These are phyloP conservation scores for Halictus quadricinctus DNA, from an alignment of 2,888 invertebrate species.

Conservation along the genomic window DNA sequence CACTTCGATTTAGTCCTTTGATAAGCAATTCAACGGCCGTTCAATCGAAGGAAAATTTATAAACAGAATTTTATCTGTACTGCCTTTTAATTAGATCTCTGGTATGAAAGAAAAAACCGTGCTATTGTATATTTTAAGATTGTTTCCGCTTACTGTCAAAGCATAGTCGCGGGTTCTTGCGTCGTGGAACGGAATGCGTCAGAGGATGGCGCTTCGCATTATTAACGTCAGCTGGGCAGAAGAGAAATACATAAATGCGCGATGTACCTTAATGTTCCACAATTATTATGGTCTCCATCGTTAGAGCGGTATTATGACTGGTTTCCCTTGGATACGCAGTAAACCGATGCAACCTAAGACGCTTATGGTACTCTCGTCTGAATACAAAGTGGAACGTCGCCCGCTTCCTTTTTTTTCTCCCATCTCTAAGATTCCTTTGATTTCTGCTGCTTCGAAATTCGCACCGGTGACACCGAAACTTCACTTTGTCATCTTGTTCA, in stretches of 20 bases:
- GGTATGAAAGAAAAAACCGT: neutral
- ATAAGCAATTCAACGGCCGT: neutral
- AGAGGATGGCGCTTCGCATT: constrained; percentile 17
- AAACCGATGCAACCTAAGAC: constrained; percentile 27
- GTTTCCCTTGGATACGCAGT: constrained; percentile 20
- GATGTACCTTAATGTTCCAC: constrained; percentile 24
- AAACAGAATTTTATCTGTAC: neutral
- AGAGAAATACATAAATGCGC: constrained; percentile 16
- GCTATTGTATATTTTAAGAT: neutral
- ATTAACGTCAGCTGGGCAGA: constrained; percentile 23
- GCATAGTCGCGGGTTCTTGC: neutral
- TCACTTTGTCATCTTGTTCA: neutral
- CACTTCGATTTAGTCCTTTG: neutral
- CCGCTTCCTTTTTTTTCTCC: neutral
- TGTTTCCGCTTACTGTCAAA: neutral
- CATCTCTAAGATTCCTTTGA: neutral
- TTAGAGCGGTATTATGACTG: constrained; percentile 40
- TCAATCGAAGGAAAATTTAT: neutral
- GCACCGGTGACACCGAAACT: neutral
- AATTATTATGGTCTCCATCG: constrained; percentile 41
- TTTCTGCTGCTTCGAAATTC: neutral
- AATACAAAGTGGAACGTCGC: constrained; percentile 5
- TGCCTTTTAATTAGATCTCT: constrained; percentile 1
- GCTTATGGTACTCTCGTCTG: neutral
- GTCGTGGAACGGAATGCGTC: constrained; percentile 7